Percentiles rank a stretch among this genome's conserved stretches.
phyloP scores from a whole-genome alignment of 2,113 vertebrate genomes.

The Hiodon tergisus region DNA sequence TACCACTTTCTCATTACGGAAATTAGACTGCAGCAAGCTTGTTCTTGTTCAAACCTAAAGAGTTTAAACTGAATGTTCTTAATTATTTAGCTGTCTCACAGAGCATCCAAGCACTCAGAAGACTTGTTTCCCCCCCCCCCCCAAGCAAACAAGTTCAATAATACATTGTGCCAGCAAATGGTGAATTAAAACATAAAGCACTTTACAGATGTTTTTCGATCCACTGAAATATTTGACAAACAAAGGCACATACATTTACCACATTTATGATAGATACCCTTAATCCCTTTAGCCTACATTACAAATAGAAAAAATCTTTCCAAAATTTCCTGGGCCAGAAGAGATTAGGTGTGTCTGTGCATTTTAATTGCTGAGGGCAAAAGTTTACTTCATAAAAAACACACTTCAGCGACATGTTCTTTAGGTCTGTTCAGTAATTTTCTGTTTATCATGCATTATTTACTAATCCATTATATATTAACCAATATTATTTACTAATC shows the following conservation, averaged over 20 bases:
- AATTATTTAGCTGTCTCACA: slow-evolving; percentile 6
- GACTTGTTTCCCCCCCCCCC: neutral
- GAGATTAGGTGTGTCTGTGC: no score
- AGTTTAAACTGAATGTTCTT: slow-evolving; percentile 15
- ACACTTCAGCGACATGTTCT: no score
- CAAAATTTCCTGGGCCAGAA: neutral
- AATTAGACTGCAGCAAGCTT: slow-evolving; percentile 10
- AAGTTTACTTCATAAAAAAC: no score
- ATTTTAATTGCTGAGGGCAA: no score
- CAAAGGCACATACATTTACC: neutral
- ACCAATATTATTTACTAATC: no score
- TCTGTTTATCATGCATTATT: no score
- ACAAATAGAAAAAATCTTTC: neutral
- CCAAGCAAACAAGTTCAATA: neutral
- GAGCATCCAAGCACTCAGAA: neutral
- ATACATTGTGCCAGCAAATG: neutral
- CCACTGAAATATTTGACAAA: neutral
- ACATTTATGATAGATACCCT: neutral
- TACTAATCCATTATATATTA: no score
- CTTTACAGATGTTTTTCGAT: neutral
- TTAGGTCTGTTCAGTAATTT: no score
- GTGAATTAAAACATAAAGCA: neutral
- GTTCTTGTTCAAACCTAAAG: slow-evolving; percentile 10
- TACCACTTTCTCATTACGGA: slow-evolving; percentile 14
- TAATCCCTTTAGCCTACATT: neutral